Evolutionary conservation across 2,888 invertebrate genomes (phyloP).

Genomic region (Uloborus plumipes): DNA sequence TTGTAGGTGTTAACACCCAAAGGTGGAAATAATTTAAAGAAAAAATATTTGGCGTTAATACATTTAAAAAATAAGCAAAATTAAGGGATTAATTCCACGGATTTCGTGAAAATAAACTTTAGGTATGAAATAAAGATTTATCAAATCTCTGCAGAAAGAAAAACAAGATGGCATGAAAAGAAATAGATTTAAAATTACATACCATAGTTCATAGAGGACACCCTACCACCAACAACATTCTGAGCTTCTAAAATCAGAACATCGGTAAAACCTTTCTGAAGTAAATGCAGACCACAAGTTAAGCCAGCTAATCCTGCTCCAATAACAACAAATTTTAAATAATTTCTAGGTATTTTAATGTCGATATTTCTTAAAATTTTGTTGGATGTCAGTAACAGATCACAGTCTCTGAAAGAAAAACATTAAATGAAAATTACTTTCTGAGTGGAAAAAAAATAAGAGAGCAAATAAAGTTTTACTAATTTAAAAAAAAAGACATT

Average conservation of each 20-base stretch:
- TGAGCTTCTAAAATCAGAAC: conserved; percentile 72
- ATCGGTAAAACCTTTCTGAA: conserved; percentile 65
- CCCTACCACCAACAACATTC: conserved; percentile 75
- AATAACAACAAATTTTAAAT: conserved; percentile 66
- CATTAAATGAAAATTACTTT: too few relatives aligned
- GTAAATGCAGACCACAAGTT: conserved; percentile 66
- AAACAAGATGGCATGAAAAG: not conserved
- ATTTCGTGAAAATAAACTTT: too few relatives aligned
- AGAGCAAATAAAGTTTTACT: too few relatives aligned
- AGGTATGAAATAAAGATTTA: not conserved
- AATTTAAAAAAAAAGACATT: too few relatives aligned
- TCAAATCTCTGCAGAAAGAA: not conserved
- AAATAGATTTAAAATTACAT: not conserved
- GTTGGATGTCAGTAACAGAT: too few relatives aligned
- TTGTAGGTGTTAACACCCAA: too few relatives aligned
- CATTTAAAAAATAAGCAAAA: too few relatives aligned
- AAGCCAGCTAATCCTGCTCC: conserved; percentile 69
- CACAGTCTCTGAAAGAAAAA: too few relatives aligned
- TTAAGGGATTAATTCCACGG: too few relatives aligned
- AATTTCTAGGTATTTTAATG: not conserved
- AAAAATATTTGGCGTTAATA: too few relatives aligned
- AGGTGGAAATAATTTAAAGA: too few relatives aligned
- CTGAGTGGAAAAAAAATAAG: too few relatives aligned
- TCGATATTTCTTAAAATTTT: not conserved
- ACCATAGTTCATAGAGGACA: conserved; percentile 71